These are phyloP conservation scores for Acrobasis suavella DNA, from an alignment of 2,888 invertebrate species.

Conservation along the genomic window DNA sequence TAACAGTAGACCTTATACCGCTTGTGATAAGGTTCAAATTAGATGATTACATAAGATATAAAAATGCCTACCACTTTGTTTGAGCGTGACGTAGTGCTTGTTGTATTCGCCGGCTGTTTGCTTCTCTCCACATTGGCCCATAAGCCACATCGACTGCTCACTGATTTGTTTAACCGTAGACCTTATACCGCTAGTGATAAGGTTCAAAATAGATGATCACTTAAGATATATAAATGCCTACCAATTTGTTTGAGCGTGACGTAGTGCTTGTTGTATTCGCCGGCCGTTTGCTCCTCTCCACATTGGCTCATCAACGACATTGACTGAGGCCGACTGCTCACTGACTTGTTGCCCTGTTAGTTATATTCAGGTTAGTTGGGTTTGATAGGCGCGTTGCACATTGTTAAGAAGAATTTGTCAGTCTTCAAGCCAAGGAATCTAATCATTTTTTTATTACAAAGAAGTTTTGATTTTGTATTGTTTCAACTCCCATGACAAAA, in stretches of 20 bases:
- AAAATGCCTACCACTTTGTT: constrained; percentile 87
- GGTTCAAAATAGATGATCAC: constrained; percentile 26
- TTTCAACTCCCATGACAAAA: no score
- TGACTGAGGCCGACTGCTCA: constrained; percentile 78
- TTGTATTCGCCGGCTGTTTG: constrained; percentile 81
- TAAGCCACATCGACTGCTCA: constrained; percentile 77
- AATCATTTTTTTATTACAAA: no score
- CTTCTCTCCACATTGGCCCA: constrained; percentile 81
- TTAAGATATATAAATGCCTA: no score
- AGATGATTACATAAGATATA: no score
- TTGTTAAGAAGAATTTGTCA: no score
- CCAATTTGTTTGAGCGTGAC: constrained; percentile 86
- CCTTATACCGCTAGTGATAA: background rate
- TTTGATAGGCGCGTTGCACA: no score
- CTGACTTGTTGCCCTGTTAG: constrained; percentile 71
- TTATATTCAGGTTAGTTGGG: no score
- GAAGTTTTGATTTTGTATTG: no score
- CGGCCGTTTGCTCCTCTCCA: constrained; percentile 79
- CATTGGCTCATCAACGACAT: constrained; percentile 80
- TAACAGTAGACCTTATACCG: no score
- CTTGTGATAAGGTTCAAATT: background rate
- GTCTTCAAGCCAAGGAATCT: no score
- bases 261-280: constrained; percentile 81
- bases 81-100: constrained; percentile 82
- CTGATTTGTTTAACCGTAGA: constrained; percentile 69